Conservation (phyloP, 64 coral and sea anemone genomes). For the Montipora cactus region DNA sequence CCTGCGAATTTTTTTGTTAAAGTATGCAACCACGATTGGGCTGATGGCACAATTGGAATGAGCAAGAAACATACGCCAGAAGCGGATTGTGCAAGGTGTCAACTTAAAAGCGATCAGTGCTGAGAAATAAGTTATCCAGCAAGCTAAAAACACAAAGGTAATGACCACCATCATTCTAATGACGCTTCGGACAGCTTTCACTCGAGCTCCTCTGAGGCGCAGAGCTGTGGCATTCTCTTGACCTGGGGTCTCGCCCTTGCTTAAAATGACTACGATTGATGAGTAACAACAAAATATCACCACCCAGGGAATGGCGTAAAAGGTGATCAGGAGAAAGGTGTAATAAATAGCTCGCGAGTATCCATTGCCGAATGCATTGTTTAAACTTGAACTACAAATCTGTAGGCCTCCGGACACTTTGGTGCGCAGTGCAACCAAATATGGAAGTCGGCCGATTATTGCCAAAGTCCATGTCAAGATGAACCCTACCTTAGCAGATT, state of each 20-base stretch:
- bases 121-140: constrained; percentile 69
- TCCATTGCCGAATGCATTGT: constrained; percentile 26
- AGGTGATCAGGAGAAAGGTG: constrained; percentile 43
- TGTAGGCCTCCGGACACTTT: not conserved
- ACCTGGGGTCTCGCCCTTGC: constrained; percentile 6
- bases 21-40: constrained; percentile 40
- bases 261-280: constrained; percentile 7
- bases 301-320: constrained; percentile 47
- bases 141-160: constrained; percentile 44
- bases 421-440: constrained; percentile 14
- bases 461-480: constrained; percentile 49
- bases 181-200: constrained; percentile 4
- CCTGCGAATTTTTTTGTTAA: constrained; percentile 23
- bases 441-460: constrained; percentile 28
- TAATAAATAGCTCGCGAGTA: constrained; percentile 56
- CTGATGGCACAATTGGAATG: constrained; percentile 71
- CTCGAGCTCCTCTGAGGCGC: not conserved
- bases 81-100: constrained; percentile 48
- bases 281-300: constrained; percentile 37
- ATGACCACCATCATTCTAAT: constrained; percentile 50
- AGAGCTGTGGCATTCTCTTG: not conserved
- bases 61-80: constrained; percentile 68
- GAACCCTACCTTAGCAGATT: constrained; percentile 21
- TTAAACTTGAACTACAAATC: constrained; percentile 17
- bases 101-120: constrained; percentile 22